A percentile compares a stretch with the other conserved stretches of the same genome.
Conservation (phyloP, 2,797 vertebrate genomes). For the Clarias fuscus region DNA sequence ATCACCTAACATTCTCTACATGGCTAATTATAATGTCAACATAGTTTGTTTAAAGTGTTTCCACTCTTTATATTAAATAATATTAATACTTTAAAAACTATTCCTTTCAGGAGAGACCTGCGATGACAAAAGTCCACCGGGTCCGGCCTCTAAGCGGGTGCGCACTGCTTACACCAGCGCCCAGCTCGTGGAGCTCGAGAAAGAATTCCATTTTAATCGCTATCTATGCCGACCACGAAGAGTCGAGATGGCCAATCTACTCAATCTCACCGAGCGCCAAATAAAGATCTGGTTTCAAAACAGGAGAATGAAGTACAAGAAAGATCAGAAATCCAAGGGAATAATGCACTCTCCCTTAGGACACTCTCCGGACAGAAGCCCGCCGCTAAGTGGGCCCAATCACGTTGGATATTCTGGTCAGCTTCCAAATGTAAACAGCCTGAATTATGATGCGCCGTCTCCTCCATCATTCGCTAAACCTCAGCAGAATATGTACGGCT, state of each 20-base stretch:
- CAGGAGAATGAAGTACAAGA: constrained; percentile 99
- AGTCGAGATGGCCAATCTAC: constrained; percentile 97
- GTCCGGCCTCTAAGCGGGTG: constrained; percentile 94
- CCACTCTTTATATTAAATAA: not conserved
- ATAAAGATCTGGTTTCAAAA: constrained; percentile 99
- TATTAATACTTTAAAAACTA: constrained; percentile 10
- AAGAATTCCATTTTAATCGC: constrained; percentile 98
- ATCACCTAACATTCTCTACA: not conserved
- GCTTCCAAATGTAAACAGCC: constrained; percentile 86
- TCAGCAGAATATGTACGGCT: constrained; percentile 97
- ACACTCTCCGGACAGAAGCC: constrained; percentile 96
- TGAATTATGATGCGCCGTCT: constrained; percentile 94
- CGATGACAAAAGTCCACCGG: constrained; percentile 96
- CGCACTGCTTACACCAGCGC: constrained; percentile 98
- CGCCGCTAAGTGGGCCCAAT: constrained; percentile 88
- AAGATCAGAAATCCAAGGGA: constrained; percentile 99
- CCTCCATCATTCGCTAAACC: constrained; percentile 95
- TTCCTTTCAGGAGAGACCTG: constrained; percentile 85
- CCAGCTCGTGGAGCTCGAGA: constrained; percentile 96
- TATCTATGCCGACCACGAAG: constrained; percentile 95
- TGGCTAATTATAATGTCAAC: not conserved
- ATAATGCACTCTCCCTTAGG: constrained; percentile 95
- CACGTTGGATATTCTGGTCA: constrained; percentile 94
- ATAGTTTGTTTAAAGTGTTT: not conserved
- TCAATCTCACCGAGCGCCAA: constrained; percentile 97